Conservation (phyloP, 2,888 invertebrate species). For the Terebella lapidaria region DNA sequence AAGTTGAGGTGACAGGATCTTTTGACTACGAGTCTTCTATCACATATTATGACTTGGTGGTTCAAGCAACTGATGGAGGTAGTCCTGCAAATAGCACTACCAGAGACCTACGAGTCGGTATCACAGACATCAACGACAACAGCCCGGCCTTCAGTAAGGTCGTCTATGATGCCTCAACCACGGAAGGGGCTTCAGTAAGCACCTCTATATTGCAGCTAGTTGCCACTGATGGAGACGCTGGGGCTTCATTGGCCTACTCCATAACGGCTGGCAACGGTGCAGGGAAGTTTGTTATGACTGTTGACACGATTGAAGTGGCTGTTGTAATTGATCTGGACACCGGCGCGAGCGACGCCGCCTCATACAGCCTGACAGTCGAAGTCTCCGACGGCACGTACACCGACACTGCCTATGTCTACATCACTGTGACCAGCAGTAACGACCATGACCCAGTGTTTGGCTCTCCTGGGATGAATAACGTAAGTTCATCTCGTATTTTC, state of each 20-base stretch:
- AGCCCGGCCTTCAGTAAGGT: slow-evolving; percentile 10
- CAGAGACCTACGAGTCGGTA: slow-evolving; percentile 12
- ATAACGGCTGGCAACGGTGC: slow-evolving; percentile 26
- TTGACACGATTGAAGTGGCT: slow-evolving; percentile 20
- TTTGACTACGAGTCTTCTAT: slow-evolving; percentile 27
- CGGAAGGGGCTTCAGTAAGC: slow-evolving; percentile 30
- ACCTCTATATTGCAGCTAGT: slow-evolving; percentile 26
- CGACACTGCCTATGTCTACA: not conserved
- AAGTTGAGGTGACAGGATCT: slow-evolving; percentile 20
- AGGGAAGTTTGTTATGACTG: not conserved
- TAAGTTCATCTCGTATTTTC: no score
- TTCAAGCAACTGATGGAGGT: slow-evolving; percentile 20
- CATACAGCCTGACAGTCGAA: slow-evolving; percentile 13
- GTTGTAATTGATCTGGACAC: slow-evolving; percentile 18
- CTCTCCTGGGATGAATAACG: not conserved
- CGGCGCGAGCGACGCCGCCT: slow-evolving; percentile 2
- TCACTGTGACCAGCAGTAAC: slow-evolving; percentile 5
- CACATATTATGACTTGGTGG: slow-evolving; percentile 24
- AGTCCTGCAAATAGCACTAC: slow-evolving; percentile 9
- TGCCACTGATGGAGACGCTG: slow-evolving; percentile 30
- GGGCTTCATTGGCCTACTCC: not conserved
- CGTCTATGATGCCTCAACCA: slow-evolving; percentile 12
- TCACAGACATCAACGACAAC: slow-evolving; percentile 25
- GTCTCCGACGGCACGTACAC: slow-evolving; percentile 14
- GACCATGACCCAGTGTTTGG: slow-evolving; percentile 9